Evolutionary conservation across 2,797 vertebrate genomes (phyloP).

Genomic region (Mustela erminea): DNA sequence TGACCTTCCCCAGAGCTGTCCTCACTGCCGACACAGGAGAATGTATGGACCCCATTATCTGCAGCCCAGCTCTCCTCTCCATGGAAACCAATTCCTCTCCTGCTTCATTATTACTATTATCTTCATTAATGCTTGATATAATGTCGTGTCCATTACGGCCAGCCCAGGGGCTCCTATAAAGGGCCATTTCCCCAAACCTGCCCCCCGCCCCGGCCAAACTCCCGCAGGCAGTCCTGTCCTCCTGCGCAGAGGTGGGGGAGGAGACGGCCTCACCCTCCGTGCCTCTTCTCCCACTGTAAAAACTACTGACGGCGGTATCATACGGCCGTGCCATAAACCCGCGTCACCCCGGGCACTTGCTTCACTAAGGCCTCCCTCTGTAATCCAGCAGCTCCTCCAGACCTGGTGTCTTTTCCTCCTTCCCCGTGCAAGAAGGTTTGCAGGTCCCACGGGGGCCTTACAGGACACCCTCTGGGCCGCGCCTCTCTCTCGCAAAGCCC

Average conservation of each 20-base stretch:
- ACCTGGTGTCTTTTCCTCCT: neutral
- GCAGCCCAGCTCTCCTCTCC: neutral
- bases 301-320: neutral
- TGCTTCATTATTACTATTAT: neutral
- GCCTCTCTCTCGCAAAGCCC: neutral
- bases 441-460: neutral
- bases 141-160: neutral
- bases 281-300: neutral
- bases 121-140: neutral
- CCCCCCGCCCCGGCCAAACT: neutral
- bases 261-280: neutral
- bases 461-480: accelerated
- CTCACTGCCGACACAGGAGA: neutral
- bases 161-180: neutral
- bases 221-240: neutral
- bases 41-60: neutral
- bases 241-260: neutral
- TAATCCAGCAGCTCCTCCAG: neutral
- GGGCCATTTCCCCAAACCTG: neutral
- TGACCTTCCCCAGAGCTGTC: neutral
- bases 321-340: neutral
- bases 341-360: neutral
- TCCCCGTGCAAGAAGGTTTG: neutral
- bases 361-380: neutral
- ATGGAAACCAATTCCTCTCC: neutral